Evolutionary conservation across 2,797 vertebrate species (phyloP).

Genomic region (Acropternis orthonyx): DNA sequence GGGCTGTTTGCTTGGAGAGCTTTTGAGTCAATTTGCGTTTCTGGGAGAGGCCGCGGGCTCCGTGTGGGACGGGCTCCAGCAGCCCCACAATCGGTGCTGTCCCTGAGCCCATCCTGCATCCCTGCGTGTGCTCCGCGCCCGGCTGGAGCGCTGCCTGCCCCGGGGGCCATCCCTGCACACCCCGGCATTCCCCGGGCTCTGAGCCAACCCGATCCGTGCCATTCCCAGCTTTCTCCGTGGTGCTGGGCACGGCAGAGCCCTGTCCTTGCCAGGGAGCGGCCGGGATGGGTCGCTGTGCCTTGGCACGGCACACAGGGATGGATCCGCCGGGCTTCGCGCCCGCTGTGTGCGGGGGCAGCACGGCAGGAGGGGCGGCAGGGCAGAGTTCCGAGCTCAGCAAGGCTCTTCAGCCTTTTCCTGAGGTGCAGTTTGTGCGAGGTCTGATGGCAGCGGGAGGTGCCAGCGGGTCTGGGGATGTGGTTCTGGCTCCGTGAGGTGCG

Average conservation of each 20-base stretch:
- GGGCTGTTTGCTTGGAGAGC: neutral
- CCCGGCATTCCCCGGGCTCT: rapidly evolving
- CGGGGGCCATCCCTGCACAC: rapidly evolving
- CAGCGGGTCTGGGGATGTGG: rapidly evolving
- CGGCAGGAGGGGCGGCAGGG: rapidly evolving
- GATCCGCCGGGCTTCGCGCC: neutral
- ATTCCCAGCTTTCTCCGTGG: rapidly evolving
- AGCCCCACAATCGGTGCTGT: neutral
- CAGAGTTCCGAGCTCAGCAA: neutral
- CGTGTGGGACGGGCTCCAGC: neutral
- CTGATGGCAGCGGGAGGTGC: rapidly evolving
- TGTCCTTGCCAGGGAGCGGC: neutral
- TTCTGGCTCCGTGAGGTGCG: neutral
- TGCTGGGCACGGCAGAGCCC: rapidly evolving
- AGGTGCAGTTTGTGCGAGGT: rapidly evolving
- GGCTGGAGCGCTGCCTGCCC: neutral
- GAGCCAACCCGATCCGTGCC: rapidly evolving
- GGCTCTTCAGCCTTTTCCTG: neutral
- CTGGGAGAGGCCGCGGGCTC: neutral
- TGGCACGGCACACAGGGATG: neutral
- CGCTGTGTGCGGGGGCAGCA: rapidly evolving
- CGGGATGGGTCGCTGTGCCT: rapidly evolving
- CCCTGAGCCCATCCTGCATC: neutral
- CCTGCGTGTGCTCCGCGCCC: too few relatives aligned
- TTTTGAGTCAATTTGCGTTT: neutral